Evolutionary conservation across 92 coral and sea anemone genomes (phyloP).

Genomic region (Palythoa grandis): DNA sequence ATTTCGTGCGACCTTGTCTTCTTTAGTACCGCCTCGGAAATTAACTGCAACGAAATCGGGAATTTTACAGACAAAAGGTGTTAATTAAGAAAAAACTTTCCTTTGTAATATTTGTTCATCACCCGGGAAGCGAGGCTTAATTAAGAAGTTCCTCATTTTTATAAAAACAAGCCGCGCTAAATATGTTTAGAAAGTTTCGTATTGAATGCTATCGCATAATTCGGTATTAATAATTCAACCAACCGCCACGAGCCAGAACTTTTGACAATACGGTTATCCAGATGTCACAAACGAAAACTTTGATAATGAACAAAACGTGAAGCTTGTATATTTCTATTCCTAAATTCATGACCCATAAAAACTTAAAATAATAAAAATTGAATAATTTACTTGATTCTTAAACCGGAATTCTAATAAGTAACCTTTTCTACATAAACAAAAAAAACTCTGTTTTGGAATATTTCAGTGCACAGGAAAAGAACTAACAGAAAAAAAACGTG

Average conservation of each 20-base stretch:
- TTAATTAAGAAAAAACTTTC: constrained; percentile 46
- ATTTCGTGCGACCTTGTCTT: not conserved
- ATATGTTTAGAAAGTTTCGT: not conserved
- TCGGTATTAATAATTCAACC: constrained; percentile 25
- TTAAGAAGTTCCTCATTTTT: constrained; percentile 4
- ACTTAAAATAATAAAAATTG: not conserved
- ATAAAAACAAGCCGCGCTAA: constrained; percentile 6
- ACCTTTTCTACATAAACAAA: no score
- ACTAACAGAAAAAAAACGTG: not conserved
- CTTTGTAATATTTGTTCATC: constrained; percentile 6
- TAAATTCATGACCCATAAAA: not conserved
- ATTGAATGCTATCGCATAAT: not conserved
- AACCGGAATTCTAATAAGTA: not conserved
- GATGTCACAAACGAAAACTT: constrained; percentile 8
- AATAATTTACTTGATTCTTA: not conserved
- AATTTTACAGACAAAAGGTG: constrained; percentile 34
- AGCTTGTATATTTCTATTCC: not conserved
- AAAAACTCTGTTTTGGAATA: not conserved
- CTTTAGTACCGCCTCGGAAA: constrained; percentile 40
- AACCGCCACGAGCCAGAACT: constrained; percentile 3
- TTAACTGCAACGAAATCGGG: constrained; percentile 29
- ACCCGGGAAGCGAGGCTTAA: constrained; percentile 7
- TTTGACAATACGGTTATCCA: constrained; percentile 22
- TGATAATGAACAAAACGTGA: not conserved
- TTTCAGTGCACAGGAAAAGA: not conserved